A percentile compares a stretch with the other conserved stretches of the same genome.
Evolutionary conservation across 2,113 vertebrate species (phyloP).

Genomic region (Bubalus kerabau): DNA sequence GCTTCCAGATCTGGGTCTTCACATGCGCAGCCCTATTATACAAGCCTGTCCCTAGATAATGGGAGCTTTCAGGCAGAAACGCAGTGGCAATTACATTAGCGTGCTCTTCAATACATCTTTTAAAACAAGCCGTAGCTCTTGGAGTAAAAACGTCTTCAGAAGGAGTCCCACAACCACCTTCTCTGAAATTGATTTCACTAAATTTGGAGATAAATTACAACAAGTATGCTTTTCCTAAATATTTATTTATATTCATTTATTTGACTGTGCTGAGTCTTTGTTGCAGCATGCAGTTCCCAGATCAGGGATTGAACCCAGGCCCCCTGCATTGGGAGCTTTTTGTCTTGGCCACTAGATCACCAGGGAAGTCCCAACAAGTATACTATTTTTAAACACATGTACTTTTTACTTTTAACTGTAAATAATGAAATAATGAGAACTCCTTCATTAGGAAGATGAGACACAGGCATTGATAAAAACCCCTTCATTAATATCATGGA

Average conservation of each 20-base stretch:
- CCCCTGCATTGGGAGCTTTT: not conserved
- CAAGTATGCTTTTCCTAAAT: not conserved
- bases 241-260: not conserved
- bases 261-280: not conserved
- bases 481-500: conserved; percentile 21
- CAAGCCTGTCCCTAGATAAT: not conserved
- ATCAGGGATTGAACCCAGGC: not conserved
- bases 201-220: conserved; percentile 21
- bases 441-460: not conserved
- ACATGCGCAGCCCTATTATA: not conserved
- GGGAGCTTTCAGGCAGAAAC: conserved; percentile 27
- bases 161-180: not conserved
- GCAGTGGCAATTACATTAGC: conserved; percentile 44
- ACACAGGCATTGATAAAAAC: not conserved
- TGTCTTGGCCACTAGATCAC: not conserved
- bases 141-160: not conserved
- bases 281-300: not conserved
- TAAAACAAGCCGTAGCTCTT: conserved; percentile 3
- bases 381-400: not conserved
- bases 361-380: not conserved
- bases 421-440: conserved; percentile 32
- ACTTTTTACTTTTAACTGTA: not conserved
- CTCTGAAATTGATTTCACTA: not conserved
- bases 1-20: not conserved
- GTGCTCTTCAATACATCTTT: conserved; percentile 22